Base-by-base conservation (phyloP, 2,888 invertebrate genomes). In the Cotesia congregata region DNA sequence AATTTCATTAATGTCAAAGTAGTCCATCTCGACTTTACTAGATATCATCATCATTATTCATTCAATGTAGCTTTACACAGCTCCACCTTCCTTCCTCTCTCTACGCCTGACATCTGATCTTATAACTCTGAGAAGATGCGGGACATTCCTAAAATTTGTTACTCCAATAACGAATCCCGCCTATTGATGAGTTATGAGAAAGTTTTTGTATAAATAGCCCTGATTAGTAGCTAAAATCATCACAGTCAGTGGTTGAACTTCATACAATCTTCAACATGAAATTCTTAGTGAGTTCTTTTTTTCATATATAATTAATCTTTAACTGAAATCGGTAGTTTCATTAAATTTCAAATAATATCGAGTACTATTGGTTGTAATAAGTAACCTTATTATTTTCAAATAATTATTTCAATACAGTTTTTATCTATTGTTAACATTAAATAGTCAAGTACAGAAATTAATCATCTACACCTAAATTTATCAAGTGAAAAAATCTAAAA, bases 211-310 rank as follows among this genome's bases (percentile, higher is more conserved):
- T 85, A 85, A 85, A 85, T 83, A 85, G 83, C 77, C 79, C 67
- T 71, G 74, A 78, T 78, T 77, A 72, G 81, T 73, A 77, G 77
- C 79, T 76, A 78, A 77, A 74, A 83, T 80, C 79, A 83, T 78
- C 83, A 83, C 83, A 83, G 81, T 83, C 80, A 79, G 79, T 78
- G 77, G 80, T 83, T 82, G 50, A 50, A 77, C 80, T 40, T 83
- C 80, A 80, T 81, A 79, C 82, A 67, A 79, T 75, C 80, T 77
- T 78, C 83, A 86, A 82, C 83, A 88, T 88, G 88, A 88, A 88
- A 81, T 87, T 85, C 83, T 76, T 88, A 80, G 88, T 88, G 83
- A 88, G 86, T 86, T 74, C n/a, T 68, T 12, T 17, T 15, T 39
- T 40, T 75, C 15, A 4, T 7, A 30, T 30, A 3, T 30, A 30